Evolutionary conservation across 2,888 invertebrate species (phyloP).

Genomic region (Metellina segmentata): DNA sequence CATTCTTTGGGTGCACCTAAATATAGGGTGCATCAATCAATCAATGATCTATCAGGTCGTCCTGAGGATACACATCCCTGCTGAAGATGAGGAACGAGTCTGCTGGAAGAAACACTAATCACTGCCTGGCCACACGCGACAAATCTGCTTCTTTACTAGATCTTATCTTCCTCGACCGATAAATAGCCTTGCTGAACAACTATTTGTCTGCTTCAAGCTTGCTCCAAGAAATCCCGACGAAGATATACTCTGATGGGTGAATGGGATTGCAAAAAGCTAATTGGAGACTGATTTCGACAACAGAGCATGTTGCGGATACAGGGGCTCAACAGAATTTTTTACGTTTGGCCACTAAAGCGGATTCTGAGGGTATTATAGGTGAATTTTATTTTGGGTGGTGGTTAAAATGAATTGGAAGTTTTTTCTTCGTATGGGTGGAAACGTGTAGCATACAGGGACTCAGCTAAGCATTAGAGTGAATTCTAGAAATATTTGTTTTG

Average conservation of each 20-base stretch:
- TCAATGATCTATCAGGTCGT: constrained; percentile 73
- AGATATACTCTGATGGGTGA: constrained; percentile 38
- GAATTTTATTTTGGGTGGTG: no score
- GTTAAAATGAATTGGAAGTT: no score
- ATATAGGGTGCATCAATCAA: constrained; percentile 72
- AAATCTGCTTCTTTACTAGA: constrained; percentile 65
- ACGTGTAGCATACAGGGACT: no score
- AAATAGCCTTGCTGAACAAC: constrained; percentile 58
- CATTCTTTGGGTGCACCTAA: constrained; percentile 67
- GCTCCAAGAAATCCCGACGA: constrained; percentile 35
- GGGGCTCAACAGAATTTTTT: no score
- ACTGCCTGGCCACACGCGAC: constrained; percentile 70
- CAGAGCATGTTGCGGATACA: no score
- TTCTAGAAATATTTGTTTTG: no score
- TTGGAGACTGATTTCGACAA: background rate
- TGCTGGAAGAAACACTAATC: constrained; percentile 59
- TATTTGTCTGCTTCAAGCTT: constrained; percentile 63
- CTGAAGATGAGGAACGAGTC: constrained; percentile 59
- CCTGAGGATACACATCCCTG: constrained; percentile 53
- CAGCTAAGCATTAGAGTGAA: no score
- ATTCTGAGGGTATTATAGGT: no score
- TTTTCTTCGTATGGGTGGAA: no score
- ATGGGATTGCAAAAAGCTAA: constrained; percentile 15
- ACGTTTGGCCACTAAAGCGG: no score
- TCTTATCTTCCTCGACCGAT: constrained; percentile 41